phyloP scores from a whole-genome alignment of 2,113 vertebrate species.

The Chloropsis hardwickii region DNA sequence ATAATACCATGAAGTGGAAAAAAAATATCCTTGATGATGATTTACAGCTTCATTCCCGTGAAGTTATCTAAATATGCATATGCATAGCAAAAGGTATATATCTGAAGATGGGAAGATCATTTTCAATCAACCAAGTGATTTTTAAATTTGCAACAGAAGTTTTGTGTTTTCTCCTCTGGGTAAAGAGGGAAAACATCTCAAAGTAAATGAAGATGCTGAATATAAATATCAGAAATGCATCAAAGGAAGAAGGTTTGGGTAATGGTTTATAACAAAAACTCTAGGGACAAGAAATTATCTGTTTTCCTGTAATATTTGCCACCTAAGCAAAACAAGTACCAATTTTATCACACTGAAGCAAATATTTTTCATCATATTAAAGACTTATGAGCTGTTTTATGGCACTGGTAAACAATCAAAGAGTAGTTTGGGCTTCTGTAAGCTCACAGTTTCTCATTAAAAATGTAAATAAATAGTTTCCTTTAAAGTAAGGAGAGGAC shows the following conservation, averaged over 20 bases:
- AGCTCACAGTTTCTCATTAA: background rate
- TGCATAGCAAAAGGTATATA: background rate
- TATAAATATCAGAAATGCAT: conserved; percentile 1
- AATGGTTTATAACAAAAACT: background rate
- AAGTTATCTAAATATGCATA: background rate
- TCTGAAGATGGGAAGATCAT: background rate
- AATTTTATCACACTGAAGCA: background rate
- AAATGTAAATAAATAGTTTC: background rate
- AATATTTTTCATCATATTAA: background rate
- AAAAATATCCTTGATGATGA: background rate
- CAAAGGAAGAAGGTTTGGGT: background rate
- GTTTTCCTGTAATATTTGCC: background rate
- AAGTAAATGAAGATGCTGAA: background rate
- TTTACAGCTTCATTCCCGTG: background rate
- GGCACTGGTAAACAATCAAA: background rate
- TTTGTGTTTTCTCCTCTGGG: background rate
- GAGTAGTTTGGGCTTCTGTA: background rate
- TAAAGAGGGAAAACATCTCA: background rate
- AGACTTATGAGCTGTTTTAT: background rate
- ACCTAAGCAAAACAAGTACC: background rate
- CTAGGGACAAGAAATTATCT: background rate
- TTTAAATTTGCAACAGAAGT: background rate
- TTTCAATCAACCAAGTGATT: background rate
- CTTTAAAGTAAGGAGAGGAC: background rate
- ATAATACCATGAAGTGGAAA: background rate